A percentile compares a stretch with the other conserved stretches of the same genome.
Conservation (phyloP, 1,140 invertebrate species). For the Hypsibius dujardini region DNA sequence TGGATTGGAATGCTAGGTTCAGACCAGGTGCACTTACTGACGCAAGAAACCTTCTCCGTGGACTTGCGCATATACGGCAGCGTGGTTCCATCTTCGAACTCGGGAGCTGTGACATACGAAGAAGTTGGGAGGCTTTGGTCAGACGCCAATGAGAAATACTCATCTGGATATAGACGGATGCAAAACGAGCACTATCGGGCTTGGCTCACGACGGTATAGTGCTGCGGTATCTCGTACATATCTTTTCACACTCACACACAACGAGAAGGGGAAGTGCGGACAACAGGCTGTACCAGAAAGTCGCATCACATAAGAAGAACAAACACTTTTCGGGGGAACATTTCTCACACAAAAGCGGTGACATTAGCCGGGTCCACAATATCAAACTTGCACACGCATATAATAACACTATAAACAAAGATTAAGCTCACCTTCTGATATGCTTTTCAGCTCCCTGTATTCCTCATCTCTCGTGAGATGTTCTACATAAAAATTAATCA, state of each 20-base stretch:
- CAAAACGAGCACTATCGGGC: constrained; percentile 12
- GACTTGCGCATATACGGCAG: constrained; percentile 11
- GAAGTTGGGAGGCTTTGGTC: constrained; percentile 1
- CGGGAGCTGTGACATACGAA: constrained; percentile 16
- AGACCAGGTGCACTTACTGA: neutral
- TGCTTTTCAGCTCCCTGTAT: constrained; percentile 13
- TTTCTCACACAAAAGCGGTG: too few relatives aligned
- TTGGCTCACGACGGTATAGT: neutral
- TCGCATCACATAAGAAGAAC: too few relatives aligned
- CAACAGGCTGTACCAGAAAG: neutral
- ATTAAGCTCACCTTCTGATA: constrained; percentile 2
- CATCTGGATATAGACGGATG: constrained; percentile 9
- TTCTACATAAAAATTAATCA: neutral
- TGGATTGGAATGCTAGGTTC: neutral
- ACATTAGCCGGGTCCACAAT: neutral
- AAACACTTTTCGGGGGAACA: too few relatives aligned
- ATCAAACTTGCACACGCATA: neutral
- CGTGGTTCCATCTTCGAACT: constrained; percentile 12
- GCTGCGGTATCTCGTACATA: neutral
- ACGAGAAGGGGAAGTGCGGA: neutral
- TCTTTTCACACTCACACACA: too few relatives aligned
- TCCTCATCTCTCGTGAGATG: neutral
- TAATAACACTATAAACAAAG: neutral
- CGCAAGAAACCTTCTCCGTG: constrained; percentile 1
- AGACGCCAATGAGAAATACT: constrained; percentile 15